Conservation (phyloP, 2,888 invertebrate genomes). For the Ganaspis brasiliensis region DNA sequence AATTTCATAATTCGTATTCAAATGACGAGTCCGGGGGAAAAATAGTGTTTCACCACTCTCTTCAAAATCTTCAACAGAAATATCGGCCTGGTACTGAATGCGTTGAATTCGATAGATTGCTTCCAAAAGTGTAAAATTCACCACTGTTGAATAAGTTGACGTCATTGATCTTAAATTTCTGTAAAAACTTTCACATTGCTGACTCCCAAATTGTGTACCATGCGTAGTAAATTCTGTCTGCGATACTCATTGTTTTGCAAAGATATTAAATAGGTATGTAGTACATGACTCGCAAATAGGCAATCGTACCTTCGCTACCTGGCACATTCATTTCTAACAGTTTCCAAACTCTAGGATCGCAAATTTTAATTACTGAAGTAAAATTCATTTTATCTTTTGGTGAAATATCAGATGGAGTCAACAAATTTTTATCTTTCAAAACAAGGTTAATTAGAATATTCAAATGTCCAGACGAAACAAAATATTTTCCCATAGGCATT, state of each 20-base stretch:
- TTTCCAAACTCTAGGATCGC: constrained; percentile 56
- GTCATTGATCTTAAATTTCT: constrained; percentile 52
- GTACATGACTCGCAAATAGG: constrained; percentile 62
- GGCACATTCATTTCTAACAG: constrained; percentile 59
- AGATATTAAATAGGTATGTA: constrained; percentile 56
- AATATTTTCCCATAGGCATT: constrained; percentile 61
- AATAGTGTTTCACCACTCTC: constrained; percentile 9
- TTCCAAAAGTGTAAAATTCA: constrained; percentile 54
- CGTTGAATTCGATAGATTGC: constrained; percentile 50
- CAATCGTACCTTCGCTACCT: constrained; percentile 60
- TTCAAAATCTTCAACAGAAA: constrained; percentile 47
- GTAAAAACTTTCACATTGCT: constrained; percentile 55
- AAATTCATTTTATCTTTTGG: constrained; percentile 66
- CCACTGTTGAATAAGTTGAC: constrained; percentile 51
- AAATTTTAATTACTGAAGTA: constrained; percentile 62
- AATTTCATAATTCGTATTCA: constrained; percentile 40
- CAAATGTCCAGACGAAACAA: constrained; percentile 61
- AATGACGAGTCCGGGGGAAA: constrained; percentile 29
- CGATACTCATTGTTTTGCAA: constrained; percentile 45
- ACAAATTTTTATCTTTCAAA: constrained; percentile 64
- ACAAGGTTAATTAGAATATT: constrained; percentile 52
- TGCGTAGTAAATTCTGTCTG: constrained; percentile 56
- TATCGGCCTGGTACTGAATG: constrained; percentile 54
- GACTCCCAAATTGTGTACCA: constrained; percentile 58
- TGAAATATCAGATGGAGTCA: constrained; percentile 56